Percentiles rank a stretch among this genome's conserved stretches.
These are phyloP conservation scores for Pseudachorutes palmiensis DNA, from an alignment of 1,140 invertebrate species.

Conservation along the genomic window DNA sequence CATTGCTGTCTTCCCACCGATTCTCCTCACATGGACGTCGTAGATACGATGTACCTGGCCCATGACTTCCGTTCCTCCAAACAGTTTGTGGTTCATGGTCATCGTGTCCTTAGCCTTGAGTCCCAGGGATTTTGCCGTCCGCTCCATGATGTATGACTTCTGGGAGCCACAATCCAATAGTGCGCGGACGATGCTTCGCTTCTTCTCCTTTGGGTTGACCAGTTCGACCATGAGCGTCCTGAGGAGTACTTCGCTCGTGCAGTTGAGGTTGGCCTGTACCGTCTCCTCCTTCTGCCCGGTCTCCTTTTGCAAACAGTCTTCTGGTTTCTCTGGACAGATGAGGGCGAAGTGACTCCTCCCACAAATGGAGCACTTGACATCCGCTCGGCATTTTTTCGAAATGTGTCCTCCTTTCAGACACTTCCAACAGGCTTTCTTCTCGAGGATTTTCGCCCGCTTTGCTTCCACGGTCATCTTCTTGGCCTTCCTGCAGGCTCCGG, in stretches of 20 bases:
- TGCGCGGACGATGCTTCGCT: background rate
- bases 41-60: background rate
- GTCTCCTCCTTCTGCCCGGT: background rate
- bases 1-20: background rate
- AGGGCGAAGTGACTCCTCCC: background rate
- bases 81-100: background rate
- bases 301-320: background rate
- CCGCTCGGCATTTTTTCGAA: background rate
- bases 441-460: background rate
- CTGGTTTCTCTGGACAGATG: conserved; percentile 6
- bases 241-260: conserved; percentile 2
- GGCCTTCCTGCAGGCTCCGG: background rate
- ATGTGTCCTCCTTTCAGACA: conserved; percentile 13
- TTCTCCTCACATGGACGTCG: background rate
- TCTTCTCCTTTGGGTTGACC: background rate
- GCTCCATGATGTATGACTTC: background rate
- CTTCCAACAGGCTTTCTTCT: conserved; percentile 6
- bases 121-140: background rate
- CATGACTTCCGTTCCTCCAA: background rate
- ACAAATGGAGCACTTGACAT: conserved; percentile 10
- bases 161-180: conserved; percentile 14
- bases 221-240: background rate
- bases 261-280: background rate
- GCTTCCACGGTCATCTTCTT: background rate
- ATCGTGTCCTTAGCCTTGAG: background rate